A percentile compares a stretch with the other conserved stretches of the same genome.
phyloP scores from a whole-genome alignment of 2,888 invertebrate genomes.

The Cataglyphis altisquamis region DNA sequence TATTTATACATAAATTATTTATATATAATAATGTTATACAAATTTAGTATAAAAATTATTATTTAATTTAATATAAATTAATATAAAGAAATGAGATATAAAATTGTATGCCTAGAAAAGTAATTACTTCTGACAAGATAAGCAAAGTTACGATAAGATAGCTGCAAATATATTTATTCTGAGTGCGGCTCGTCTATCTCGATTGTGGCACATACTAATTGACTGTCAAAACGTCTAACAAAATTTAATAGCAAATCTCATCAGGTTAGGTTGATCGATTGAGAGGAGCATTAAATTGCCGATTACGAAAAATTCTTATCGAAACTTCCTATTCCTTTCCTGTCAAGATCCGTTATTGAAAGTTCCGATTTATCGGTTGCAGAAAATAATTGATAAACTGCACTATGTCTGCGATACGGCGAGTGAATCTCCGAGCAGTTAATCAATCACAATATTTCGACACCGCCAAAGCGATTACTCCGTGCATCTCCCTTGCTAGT shows the following conservation, averaged over 20 bases:
- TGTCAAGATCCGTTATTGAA: constrained; percentile 48
- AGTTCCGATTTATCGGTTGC: constrained; percentile 51
- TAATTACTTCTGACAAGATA: background rate
- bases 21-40: background rate
- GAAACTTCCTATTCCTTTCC: constrained; percentile 41
- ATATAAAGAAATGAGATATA: background rate
- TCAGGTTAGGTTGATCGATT: constrained; percentile 42
- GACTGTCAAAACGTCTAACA: constrained; percentile 24
- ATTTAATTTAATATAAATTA: background rate
- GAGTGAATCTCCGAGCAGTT: constrained; percentile 47
- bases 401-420: constrained; percentile 43
- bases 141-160: background rate
- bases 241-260: constrained; percentile 43
- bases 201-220: constrained; percentile 28
- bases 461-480: constrained; percentile 36
- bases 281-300: constrained; percentile 29
- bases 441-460: constrained; percentile 56
- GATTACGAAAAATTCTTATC: constrained; percentile 41
- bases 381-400: constrained; percentile 57
- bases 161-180: background rate
- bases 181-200: background rate
- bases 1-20: background rate
- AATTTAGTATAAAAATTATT: background rate
- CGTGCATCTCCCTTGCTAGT: constrained; percentile 33
- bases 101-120: background rate